Evolutionary conservation across 2,113 vertebrate genomes (phyloP).

Genomic region (Boulengeromyrus knoepffleri): DNA sequence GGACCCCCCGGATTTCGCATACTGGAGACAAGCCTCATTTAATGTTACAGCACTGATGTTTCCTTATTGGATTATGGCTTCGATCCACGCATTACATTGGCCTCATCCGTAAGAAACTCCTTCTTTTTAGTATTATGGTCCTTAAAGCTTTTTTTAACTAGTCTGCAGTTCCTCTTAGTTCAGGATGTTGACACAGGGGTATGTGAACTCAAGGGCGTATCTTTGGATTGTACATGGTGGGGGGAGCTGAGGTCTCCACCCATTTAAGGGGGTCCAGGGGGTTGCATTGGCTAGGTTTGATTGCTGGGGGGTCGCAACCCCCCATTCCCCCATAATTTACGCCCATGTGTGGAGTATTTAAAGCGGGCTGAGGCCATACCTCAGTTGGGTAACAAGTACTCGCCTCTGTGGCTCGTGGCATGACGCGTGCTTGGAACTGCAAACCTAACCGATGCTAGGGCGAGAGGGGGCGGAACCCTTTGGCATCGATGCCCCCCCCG

Average conservation of each 20-base stretch:
- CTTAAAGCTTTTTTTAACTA: not conserved
- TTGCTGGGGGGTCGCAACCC: not conserved
- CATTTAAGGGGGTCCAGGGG: not conserved
- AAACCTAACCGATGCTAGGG: not conserved
- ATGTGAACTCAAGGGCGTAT: not conserved
- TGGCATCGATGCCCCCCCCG: not conserved
- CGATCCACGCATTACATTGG: not conserved
- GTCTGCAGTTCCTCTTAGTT: not conserved
- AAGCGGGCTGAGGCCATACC: not conserved
- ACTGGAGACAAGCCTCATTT: not conserved
- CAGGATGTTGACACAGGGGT: not conserved
- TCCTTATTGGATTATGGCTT: not conserved
- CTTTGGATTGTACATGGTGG: not conserved
- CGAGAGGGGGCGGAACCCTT: not conserved
- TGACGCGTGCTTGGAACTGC: not conserved
- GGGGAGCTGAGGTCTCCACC: not conserved
- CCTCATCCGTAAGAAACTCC: not conserved
- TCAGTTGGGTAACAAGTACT: not conserved
- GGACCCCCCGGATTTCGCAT: no score
- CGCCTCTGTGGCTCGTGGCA: not conserved
- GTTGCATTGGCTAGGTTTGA: not conserved
- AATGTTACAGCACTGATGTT: not conserved
- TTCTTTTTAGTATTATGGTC: not conserved
- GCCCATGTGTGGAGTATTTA: not conserved
- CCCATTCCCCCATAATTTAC: not conserved